Evolutionary conservation across 2,888 invertebrate genomes (phyloP).

Genomic region (Boloria euphrosyne): DNA sequence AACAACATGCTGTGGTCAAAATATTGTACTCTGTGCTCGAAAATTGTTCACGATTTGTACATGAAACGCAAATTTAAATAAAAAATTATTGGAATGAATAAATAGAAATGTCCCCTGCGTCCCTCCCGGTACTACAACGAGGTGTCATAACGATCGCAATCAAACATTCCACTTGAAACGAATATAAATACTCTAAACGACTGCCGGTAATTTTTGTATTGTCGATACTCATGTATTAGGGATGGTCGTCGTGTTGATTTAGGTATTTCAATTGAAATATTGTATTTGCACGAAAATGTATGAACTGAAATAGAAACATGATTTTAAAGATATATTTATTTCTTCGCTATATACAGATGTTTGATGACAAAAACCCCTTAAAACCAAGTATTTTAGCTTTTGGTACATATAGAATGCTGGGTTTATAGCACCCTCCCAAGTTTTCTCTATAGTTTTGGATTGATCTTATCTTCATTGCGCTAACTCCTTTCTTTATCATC

Average conservation of each 20-base stretch:
- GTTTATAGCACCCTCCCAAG: too few species aligned
- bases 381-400: too few species aligned
- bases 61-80: background rate
- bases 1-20: too few species aligned
- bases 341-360: too few species aligned
- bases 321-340: too few species aligned
- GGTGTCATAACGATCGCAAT: slow-evolving; percentile 41
- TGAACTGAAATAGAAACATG: too few species aligned
- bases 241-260: background rate
- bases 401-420: too few species aligned
- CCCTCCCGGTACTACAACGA: slow-evolving; percentile 8
- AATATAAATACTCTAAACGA: slow-evolving; percentile 32
- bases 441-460: too few species aligned
- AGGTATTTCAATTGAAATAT: background rate
- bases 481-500: too few species aligned
- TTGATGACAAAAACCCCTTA: too few species aligned
- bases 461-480: too few species aligned
- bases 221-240: slow-evolving; percentile 12
- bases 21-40: too few species aligned
- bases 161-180: slow-evolving; percentile 32
- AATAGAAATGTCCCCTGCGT: background rate
- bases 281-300: background rate
- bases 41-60: background rate
- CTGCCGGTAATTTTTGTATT: slow-evolving; percentile 21
- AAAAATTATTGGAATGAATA: background rate